These are phyloP conservation scores for Atta cephalotes DNA, from an alignment of 1,140 invertebrate genomes.

Conservation along the genomic window DNA sequence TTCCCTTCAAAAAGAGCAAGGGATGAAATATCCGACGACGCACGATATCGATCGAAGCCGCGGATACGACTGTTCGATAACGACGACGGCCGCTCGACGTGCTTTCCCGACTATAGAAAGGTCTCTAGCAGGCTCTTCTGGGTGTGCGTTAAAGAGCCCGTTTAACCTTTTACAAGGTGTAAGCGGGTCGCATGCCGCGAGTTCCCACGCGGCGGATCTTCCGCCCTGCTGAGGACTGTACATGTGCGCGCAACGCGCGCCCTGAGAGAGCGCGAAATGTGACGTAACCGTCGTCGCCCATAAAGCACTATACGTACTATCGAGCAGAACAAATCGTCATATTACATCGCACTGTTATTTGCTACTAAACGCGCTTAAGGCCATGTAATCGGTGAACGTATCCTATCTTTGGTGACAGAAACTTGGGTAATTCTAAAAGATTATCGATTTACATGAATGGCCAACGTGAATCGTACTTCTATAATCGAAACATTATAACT, in stretches of 20 bases:
- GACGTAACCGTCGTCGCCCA: slow-evolving; percentile 42
- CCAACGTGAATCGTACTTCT: neutral
- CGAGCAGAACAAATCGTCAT: slow-evolving; percentile 46
- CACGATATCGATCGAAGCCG: slow-evolving; percentile 65
- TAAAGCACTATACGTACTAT: slow-evolving; percentile 26
- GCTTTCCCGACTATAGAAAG: slow-evolving; percentile 74
- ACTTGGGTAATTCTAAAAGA: neutral
- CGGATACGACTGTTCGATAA: slow-evolving; percentile 72
- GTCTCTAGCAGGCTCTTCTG: slow-evolving; percentile 66
- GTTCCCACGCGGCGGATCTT: slow-evolving; percentile 78
- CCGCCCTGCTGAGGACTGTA: slow-evolving; percentile 60
- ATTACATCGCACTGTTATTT: slow-evolving; percentile 53
- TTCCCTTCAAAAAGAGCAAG: slow-evolving; percentile 14
- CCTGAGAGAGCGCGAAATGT: slow-evolving; percentile 53
- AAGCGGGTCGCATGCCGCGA: slow-evolving; percentile 75
- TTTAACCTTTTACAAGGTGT: slow-evolving; percentile 78
- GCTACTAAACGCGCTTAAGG: slow-evolving; percentile 15
- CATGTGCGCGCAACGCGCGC: slow-evolving; percentile 29
- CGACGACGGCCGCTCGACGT: slow-evolving; percentile 68
- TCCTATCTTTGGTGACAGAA: neutral
- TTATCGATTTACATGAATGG: neutral
- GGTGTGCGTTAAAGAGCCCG: slow-evolving; percentile 78
- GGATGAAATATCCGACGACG: slow-evolving; percentile 54
- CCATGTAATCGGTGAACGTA: neutral
- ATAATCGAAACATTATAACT: neutral